Percentiles rank a stretch among this genome's conserved stretches.
Conservation (phyloP, 1,140 invertebrate species). For the Dolichoris vasculosae region DNA sequence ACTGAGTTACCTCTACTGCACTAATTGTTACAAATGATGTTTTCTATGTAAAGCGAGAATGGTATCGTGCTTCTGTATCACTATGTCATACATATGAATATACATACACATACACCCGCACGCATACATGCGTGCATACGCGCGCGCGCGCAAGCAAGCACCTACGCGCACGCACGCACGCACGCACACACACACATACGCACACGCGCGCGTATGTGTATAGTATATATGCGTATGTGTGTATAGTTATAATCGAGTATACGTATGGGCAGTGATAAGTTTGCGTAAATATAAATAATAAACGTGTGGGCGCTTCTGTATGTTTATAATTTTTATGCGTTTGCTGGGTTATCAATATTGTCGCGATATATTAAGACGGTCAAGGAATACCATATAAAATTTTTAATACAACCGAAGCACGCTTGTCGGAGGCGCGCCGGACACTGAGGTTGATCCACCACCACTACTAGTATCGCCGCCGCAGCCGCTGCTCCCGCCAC, state of each 20-base stretch:
- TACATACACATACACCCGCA: neutral
- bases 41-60: neutral
- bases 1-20: neutral
- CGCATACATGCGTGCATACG: neutral
- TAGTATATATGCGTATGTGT: neutral
- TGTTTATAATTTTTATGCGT: neutral
- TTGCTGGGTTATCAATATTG: neutral
- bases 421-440: conserved; percentile 74
- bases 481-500: conserved; percentile 51
- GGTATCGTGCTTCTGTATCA: neutral
- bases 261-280: too few relatives aligned
- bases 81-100: neutral
- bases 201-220: too few relatives aligned
- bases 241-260: neutral
- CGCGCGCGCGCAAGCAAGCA: too few relatives aligned
- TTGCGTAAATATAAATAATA: neutral
- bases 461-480: conserved; percentile 55
- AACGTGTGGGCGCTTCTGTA: neutral
- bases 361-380: conserved; percentile 13
- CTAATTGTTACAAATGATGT: conserved; percentile 10
- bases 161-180: neutral
- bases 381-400: conserved; percentile 6
- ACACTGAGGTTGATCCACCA: conserved; percentile 74
- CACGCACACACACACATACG: too few relatives aligned
- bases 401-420: conserved; percentile 65